A percentile compares a stretch with the other conserved stretches of the same genome.
phyloP scores from a whole-genome alignment of 1,140 invertebrate species.

The Gonatopus flavifemur region DNA sequence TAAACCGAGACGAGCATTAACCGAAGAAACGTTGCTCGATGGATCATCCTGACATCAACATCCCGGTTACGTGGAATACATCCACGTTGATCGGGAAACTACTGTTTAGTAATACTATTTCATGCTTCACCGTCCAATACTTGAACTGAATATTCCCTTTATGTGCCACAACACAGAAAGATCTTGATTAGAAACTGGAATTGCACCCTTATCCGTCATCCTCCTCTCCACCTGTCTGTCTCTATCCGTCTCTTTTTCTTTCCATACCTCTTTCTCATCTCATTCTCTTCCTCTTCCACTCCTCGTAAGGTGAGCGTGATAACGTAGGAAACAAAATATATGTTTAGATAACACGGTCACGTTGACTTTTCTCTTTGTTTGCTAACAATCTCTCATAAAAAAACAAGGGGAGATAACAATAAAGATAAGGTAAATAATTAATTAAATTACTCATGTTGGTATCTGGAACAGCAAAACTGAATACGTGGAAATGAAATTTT shows the following conservation, averaged over 20 bases:
- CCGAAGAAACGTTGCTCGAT: conserved; percentile 58
- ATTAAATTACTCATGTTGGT: no score
- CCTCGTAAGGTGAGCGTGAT: not conserved
- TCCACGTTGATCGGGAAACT: conserved; percentile 85
- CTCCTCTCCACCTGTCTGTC: not conserved
- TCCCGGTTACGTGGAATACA: conserved; percentile 84
- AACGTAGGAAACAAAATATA: not conserved
- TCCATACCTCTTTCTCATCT: not conserved
- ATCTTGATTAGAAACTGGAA: no score
- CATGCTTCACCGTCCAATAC: conserved; percentile 53
- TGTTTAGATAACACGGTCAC: not conserved
- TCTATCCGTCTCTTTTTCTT: not conserved
- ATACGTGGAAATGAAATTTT: no score
- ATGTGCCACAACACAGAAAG: conserved; percentile 3
- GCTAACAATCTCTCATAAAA: no score
- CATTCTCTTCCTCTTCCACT: not conserved
- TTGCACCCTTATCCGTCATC: no score
- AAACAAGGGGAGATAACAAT: no score
- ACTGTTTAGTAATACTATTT: conserved; percentile 67
- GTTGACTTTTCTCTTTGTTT: no score
- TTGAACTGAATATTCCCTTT: conserved; percentile 30
- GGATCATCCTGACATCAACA: conserved; percentile 74
- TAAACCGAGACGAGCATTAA: conserved; percentile 48
- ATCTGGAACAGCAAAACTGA: no score
- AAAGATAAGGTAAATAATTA: no score